phyloP scores from a whole-genome alignment of 2,113 vertebrate genomes.

The Myiopsitta monachus region DNA sequence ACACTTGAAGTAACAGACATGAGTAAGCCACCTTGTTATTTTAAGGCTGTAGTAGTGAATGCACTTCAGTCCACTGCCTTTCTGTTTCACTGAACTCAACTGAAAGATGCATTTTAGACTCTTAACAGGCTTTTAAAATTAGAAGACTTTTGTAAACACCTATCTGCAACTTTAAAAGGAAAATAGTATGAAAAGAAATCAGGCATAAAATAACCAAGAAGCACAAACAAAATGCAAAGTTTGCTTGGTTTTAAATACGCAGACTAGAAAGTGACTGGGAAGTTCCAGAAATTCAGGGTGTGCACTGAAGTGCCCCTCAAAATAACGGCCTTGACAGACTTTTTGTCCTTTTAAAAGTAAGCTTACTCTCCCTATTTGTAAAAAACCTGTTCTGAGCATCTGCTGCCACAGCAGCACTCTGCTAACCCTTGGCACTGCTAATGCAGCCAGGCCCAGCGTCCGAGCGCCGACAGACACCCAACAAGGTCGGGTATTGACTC shows the following conservation, averaged over 20 bases:
- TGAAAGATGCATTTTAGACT: background rate
- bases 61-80: background rate
- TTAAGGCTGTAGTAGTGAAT: background rate
- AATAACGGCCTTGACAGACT: background rate
- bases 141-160: background rate
- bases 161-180: background rate
- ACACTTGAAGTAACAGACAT: background rate
- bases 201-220: background rate
- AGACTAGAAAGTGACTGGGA: background rate
- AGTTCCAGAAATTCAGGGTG: background rate
- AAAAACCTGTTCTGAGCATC: fast-evolving
- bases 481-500: background rate
- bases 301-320: background rate
- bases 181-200: background rate
- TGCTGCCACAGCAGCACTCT: background rate
- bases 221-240: background rate
- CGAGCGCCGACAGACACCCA: background rate
- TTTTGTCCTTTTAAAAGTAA: background rate
- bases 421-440: background rate
- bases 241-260: background rate
- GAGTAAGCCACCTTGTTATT: background rate
- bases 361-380: background rate
- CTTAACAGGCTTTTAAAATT: background rate
- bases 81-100: background rate
- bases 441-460: background rate